Base-by-base conservation (phyloP, 2,797 vertebrate species). In the Eulemur rubriventer region DNA sequence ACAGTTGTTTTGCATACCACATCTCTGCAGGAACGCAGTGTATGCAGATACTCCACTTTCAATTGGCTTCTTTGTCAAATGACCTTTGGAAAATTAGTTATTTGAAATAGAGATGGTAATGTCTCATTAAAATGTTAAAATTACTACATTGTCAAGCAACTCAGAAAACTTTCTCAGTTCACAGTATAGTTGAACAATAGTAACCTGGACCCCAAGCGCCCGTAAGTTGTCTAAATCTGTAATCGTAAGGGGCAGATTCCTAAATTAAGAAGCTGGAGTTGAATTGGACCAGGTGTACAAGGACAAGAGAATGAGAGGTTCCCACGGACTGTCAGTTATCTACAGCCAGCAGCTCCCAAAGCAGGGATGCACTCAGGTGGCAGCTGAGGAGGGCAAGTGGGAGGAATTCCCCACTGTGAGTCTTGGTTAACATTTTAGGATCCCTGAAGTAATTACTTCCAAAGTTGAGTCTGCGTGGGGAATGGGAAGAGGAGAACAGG, bases 151-250 rank as follows among this genome's bases (percentile, higher is more conserved):
- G 33, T 86, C 57, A 70, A 89, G 33, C 78, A 94, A 70, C 26
- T 57, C 38, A 59, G 28, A 63, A 6, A 75, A 78, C 41, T 81
- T 76, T 73, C 43, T 89, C 59, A 63, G 24, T 81, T 82, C 70
- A 89, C 33, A 38, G 9, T 69, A 55, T 61, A 95, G 67, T 55
- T 88, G 28, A 95, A 75, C 38, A 91, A 80, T 41, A 76, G 33
- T 73, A 75, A 76, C 38, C 24, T 67, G 41, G 83, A 75, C 17
- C 20, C 14, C 30, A 91, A 38, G n/a, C 82, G 12, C 57, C 52
- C 59, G 24, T 63, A 82, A 91, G 17, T 84, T 93, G 11, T 89
- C 50, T 94, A 89, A 95, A 65, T 84, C 59, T 90, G 94, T 59
- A 86, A 28, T 73, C 52, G 46, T 55, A 67, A 82, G 13, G 14